These are phyloP conservation scores for Anagyrus pseudococci DNA, from an alignment of 2,888 invertebrate species.

Conservation along the genomic window DNA sequence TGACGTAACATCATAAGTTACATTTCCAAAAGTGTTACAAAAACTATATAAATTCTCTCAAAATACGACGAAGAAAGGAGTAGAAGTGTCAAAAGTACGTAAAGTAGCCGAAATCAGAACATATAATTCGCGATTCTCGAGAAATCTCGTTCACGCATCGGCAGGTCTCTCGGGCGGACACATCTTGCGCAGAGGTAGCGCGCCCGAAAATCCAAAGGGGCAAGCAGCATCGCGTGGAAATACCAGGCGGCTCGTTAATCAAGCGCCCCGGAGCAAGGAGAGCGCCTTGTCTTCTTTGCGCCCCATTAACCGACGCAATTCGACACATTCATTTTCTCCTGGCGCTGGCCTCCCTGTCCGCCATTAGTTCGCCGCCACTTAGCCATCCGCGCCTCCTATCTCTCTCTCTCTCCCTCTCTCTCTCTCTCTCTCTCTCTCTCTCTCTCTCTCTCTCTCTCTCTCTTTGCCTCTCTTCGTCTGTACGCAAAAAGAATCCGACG, in stretches of 20 bases:
- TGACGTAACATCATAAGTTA: too few relatives aligned
- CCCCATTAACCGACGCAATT: slow-evolving; percentile 55
- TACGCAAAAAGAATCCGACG: slow-evolving; percentile 20
- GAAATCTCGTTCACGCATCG: slow-evolving; percentile 22
- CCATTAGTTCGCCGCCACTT: slow-evolving; percentile 56
- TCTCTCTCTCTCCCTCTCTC: background rate
- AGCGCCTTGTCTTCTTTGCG: slow-evolving; percentile 53
- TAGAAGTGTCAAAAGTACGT: too few relatives aligned
- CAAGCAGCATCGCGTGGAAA: too few relatives aligned
- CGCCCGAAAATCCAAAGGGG: too few relatives aligned
- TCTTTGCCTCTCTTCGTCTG: slow-evolving; percentile 3
- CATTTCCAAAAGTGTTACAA: too few relatives aligned
- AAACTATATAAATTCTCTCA: too few relatives aligned
- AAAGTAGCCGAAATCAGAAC: too few relatives aligned
- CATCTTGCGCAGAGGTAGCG: too few relatives aligned
- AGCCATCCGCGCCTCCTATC: too few relatives aligned
- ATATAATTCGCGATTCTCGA: slow-evolving; percentile 10
- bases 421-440: slow-evolving; percentile 3
- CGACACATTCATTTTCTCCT: slow-evolving; percentile 55
- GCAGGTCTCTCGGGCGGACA: slow-evolving; percentile 4
- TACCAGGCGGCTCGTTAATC: slow-evolving; percentile 44
- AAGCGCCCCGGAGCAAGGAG: slow-evolving; percentile 28
- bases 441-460: background rate
- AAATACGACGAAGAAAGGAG: too few relatives aligned
- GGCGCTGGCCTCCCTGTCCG: slow-evolving; percentile 46